Percentiles rank a stretch among this genome's conserved stretches.
Evolutionary conservation across 2,888 invertebrate species (phyloP).

Genomic region (Frankliniella intonsa): DNA sequence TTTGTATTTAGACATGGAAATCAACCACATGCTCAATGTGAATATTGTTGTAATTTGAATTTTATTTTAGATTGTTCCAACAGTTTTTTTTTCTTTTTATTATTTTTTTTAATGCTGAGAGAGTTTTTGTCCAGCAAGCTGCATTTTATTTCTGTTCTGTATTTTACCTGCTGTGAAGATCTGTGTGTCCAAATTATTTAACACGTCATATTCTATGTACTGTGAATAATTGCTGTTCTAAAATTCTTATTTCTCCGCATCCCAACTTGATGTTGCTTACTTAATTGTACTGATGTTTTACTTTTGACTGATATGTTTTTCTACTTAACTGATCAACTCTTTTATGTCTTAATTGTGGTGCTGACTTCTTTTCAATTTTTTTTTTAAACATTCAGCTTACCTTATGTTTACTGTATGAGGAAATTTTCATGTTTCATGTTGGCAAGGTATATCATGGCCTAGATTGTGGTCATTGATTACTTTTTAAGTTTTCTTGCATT

Average conservation of each 20-base stretch:
- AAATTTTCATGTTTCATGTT: background rate
- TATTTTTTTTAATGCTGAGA: too few relatives aligned
- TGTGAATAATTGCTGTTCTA: background rate
- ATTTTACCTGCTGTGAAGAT: background rate
- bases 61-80: background rate
- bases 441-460: background rate
- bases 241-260: background rate
- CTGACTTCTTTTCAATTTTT: background rate
- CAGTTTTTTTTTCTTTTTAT: background rate
- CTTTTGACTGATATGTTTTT: background rate
- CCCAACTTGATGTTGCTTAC: background rate
- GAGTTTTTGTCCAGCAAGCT: background rate
- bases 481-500: too few relatives aligned
- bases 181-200: background rate
- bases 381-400: background rate
- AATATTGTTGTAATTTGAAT: background rate
- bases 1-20: background rate
- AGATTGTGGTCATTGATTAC: background rate
- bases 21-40: background rate
- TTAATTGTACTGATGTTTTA: background rate
- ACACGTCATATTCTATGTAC: background rate
- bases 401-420: background rate
- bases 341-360: too few relatives aligned
- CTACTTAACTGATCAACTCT: background rate
- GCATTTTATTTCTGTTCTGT: background rate